phyloP scores from a whole-genome alignment of 2,888 invertebrate genomes.

The Eurytoma adleriae region DNA sequence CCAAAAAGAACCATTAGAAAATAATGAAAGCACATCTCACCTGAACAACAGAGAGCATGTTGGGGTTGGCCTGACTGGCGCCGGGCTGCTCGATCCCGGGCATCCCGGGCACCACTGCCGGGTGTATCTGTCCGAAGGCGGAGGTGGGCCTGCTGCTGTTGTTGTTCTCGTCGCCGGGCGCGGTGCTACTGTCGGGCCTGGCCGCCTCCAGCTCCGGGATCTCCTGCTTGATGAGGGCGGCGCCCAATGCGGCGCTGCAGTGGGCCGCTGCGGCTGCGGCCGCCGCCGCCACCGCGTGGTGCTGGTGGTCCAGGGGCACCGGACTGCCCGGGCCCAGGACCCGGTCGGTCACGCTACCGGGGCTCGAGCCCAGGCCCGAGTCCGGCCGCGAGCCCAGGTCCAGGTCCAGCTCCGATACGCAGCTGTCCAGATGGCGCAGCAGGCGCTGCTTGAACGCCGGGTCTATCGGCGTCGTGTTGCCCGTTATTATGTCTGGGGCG shows the following conservation, averaged over 20 bases:
- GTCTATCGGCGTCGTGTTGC: constrained; percentile 78
- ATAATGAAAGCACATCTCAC: constrained; percentile 69
- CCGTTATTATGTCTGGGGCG: constrained; percentile 80
- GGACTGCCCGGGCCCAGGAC: constrained; percentile 68
- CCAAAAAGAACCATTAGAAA: too few relatives aligned
- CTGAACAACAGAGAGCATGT: constrained; percentile 75
- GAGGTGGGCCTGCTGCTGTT: constrained; percentile 74
- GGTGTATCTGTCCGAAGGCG: constrained; percentile 69
- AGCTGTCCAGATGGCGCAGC: constrained; percentile 80
- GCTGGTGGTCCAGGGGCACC: constrained; percentile 57
- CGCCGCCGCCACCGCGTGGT: constrained; percentile 62
- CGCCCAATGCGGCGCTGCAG: constrained; percentile 75
- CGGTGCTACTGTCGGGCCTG: constrained; percentile 75
- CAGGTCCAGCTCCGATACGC: constrained; percentile 80
- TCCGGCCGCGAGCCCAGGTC: constrained; percentile 77
- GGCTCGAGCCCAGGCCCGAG: constrained; percentile 73
- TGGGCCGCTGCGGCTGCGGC: constrained; percentile 62
- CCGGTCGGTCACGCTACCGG: constrained; percentile 72
- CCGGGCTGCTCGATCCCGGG: constrained; percentile 60
- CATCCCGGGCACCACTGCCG: constrained; percentile 50
- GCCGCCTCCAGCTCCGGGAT: constrained; percentile 67
- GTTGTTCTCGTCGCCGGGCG: constrained; percentile 76
- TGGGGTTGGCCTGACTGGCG: constrained; percentile 69
- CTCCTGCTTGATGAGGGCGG: constrained; percentile 66
- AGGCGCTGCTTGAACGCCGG: constrained; percentile 80